Conservation (phyloP, 1,140 invertebrate genomes). For the Cydia fagiglandana region DNA sequence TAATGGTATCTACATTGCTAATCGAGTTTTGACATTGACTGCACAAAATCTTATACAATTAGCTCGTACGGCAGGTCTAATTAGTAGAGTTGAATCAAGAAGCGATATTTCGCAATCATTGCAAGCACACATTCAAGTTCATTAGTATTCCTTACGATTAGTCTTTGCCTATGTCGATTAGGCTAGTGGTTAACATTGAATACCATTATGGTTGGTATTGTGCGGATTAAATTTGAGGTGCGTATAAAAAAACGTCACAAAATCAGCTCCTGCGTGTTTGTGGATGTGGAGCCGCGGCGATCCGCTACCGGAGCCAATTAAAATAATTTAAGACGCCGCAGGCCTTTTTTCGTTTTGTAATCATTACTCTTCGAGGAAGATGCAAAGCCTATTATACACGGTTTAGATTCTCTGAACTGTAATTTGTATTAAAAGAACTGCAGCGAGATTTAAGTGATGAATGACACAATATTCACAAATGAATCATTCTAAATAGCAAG, state of each 20-base stretch:
- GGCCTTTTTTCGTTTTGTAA: slow-evolving; percentile 75
- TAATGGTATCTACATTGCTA: slow-evolving; percentile 38
- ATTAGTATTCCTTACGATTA: slow-evolving; percentile 12
- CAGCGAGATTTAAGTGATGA: slow-evolving; percentile 39
- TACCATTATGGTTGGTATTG: not conserved
- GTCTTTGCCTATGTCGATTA: not conserved
- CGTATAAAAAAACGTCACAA: slow-evolving; percentile 41
- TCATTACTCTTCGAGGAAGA: slow-evolving; percentile 72
- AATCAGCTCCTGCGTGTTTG: slow-evolving; percentile 38
- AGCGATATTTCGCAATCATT: slow-evolving; percentile 23
- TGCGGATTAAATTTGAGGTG: slow-evolving; percentile 38
- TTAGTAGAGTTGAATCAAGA: slow-evolving; percentile 29
- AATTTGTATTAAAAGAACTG: slow-evolving; percentile 57
- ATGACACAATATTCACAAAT: slow-evolving; percentile 35
- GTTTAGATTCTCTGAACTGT: slow-evolving; percentile 63
- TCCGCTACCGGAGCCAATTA: slow-evolving; percentile 79
- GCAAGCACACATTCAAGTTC: not conserved
- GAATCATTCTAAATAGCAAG: slow-evolving; percentile 22
- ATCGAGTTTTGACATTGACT: slow-evolving; percentile 23
- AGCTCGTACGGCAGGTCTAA: slow-evolving; percentile 11
- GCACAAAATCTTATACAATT: slow-evolving; percentile 21
- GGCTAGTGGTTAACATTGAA: not conserved
- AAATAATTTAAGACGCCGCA: slow-evolving; percentile 78
- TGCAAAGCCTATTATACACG: slow-evolving; percentile 70
- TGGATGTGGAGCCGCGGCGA: slow-evolving; percentile 50